phyloP scores from a whole-genome alignment of 2,113 vertebrate genomes.

The Gymnocephalus cernua region DNA sequence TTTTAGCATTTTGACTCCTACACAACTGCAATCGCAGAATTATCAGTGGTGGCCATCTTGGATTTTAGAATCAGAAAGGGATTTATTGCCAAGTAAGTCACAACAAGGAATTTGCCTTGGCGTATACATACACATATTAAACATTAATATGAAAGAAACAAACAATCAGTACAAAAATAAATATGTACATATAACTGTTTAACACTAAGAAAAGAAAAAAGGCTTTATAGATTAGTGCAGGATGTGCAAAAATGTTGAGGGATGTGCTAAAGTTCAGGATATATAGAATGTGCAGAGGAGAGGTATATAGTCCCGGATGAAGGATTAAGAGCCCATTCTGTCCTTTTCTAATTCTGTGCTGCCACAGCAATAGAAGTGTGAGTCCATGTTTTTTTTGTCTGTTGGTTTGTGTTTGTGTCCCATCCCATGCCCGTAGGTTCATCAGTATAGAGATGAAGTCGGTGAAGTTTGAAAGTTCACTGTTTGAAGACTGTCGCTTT shows the following conservation, averaged over 20 bases:
- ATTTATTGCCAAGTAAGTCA: too few species aligned
- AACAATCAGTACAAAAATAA: too few species aligned
- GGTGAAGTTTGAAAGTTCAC: constrained; percentile 93
- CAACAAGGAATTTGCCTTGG: too few species aligned
- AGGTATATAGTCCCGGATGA: too few species aligned
- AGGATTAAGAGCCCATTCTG: constrained; percentile 31
- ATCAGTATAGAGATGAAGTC: constrained; percentile 93
- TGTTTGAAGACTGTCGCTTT: constrained; percentile 94
- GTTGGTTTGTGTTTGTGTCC: constrained; percentile 54
- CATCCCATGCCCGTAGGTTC: constrained; percentile 87
- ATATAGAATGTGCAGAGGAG: too few species aligned
- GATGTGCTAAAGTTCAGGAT: too few species aligned
- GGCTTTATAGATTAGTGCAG: too few species aligned
- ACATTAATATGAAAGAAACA: too few species aligned
- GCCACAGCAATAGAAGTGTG: constrained; percentile 62
- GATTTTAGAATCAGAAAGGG: background rate
- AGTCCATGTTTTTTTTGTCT: constrained; percentile 57
- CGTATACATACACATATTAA: too few species aligned
- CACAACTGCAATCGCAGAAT: background rate
- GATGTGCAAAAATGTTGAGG: too few species aligned
- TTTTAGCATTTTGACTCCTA: background rate
- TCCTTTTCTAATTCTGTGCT: constrained; percentile 55
- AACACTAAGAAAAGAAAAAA: too few species aligned
- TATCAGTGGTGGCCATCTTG: constrained; percentile 12
- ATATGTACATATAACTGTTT: too few species aligned